Percentiles rank a stretch among this genome's conserved stretches.
Conservation (phyloP, 2,113 vertebrate genomes). For the Dicrurus megarhynchus region DNA sequence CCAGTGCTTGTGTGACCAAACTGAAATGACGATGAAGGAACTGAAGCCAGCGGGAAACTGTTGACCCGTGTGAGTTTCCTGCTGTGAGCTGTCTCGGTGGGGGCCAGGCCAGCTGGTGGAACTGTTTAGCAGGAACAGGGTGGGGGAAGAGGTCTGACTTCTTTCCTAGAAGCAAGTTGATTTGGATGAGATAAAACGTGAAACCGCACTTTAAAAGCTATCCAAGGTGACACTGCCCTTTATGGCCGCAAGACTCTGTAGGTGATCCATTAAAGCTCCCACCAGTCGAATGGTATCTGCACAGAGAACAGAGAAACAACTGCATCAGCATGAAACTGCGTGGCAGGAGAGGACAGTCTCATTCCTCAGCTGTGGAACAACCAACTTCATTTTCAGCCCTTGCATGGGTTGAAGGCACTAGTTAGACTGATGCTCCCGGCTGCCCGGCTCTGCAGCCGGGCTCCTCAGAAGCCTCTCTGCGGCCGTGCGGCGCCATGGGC, state of each 20-base stretch:
- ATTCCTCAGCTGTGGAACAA: neutral
- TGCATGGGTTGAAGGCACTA: neutral
- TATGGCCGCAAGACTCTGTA: neutral
- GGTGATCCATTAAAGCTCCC: neutral
- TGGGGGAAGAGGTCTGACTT: neutral
- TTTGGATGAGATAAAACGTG: neutral
- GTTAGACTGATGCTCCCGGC: neutral
- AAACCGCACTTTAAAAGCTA: neutral
- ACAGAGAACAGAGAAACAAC: neutral
- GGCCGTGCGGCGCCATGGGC: accelerated
- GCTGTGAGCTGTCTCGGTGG: neutral
- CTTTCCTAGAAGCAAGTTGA: neutral
- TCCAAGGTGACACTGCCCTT: neutral
- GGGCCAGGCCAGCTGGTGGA: neutral
- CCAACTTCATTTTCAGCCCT: neutral
- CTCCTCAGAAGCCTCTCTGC: neutral
- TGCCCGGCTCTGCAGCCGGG: neutral
- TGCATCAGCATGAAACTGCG: neutral
- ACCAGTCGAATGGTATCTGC: neutral
- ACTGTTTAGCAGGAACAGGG: neutral
- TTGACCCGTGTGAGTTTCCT: neutral
- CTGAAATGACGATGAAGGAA: neutral
- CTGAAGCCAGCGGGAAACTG: neutral
- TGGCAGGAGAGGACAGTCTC: neutral
- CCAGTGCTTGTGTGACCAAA: neutral